A percentile compares a stretch with the other conserved stretches of the same genome.
phyloP scores from a whole-genome alignment of 2,113 vertebrate genomes.

The Parotia lawesii region DNA sequence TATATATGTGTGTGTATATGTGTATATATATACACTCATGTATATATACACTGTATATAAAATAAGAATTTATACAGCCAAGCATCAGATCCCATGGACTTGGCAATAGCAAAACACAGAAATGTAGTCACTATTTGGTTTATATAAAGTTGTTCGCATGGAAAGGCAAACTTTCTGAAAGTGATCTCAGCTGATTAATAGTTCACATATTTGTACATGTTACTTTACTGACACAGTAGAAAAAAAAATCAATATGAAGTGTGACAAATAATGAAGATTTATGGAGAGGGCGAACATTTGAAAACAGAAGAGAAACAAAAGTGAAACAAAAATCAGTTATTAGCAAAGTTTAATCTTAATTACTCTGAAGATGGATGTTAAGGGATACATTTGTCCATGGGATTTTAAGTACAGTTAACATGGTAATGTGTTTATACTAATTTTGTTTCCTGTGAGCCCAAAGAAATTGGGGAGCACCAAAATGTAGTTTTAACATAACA shows the following conservation, averaged over 20 bases:
- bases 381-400: constrained; percentile 82
- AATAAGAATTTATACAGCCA: constrained; percentile 65
- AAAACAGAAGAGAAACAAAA: constrained; percentile 7
- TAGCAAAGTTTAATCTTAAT: constrained; percentile 3
- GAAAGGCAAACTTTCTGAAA: not conserved
- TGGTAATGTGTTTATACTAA: constrained; percentile 82
- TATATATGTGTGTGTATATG: constrained; percentile 70
- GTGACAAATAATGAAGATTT: not conserved
- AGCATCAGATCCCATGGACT: constrained; percentile 93
- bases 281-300: not conserved
- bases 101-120: constrained; percentile 12
- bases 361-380: constrained; percentile 18
- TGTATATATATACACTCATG: constrained; percentile 68
- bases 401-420: constrained; percentile 82
- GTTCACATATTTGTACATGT: not conserved
- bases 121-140: not conserved
- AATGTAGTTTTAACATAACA: constrained; percentile 64
- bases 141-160: not conserved
- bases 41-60: constrained; percentile 69
- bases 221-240: not conserved
- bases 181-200: not conserved
- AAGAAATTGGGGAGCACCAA: constrained; percentile 53
- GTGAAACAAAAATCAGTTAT: not conserved
- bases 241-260: not conserved
- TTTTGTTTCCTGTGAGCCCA: constrained; percentile 82